These are phyloP conservation scores for Phyllostomus discolor DNA, from an alignment of 2,113 vertebrate genomes.

Conservation along the genomic window DNA sequence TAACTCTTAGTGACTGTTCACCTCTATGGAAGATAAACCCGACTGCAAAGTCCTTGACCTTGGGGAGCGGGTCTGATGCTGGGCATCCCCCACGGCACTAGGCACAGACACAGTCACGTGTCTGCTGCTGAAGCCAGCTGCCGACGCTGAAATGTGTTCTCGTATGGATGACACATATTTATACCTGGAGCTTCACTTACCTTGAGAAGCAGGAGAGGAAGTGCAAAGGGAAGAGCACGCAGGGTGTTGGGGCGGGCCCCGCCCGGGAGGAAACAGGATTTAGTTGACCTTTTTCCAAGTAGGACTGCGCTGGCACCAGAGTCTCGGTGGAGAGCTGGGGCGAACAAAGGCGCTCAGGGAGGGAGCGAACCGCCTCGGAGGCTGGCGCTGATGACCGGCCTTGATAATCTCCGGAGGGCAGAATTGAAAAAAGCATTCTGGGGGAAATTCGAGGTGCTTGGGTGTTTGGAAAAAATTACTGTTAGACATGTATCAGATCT, in stretches of 20 bases:
- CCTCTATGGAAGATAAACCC: fast-evolving
- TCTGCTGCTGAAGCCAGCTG: neutral
- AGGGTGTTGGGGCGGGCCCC: fast-evolving
- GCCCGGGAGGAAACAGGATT: neutral
- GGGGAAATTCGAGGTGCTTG: neutral
- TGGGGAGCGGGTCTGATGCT: neutral
- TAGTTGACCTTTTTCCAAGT: neutral
- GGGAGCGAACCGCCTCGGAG: neutral
- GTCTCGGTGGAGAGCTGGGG: neutral
- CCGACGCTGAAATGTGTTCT: neutral
- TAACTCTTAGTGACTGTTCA: neutral
- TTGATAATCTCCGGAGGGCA: neutral
- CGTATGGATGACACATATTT: neutral
- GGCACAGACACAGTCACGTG: neutral
- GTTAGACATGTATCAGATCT: neutral
- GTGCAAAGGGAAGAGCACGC: neutral
- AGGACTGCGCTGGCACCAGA: neutral
- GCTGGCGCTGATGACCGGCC: neutral
- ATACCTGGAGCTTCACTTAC: neutral
- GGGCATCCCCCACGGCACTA: neutral
- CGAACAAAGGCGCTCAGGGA: neutral
- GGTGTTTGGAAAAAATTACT: neutral
- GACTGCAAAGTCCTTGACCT: neutral
- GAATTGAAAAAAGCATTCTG: neutral
- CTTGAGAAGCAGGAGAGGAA: neutral